Conservation (phyloP, 2,113 vertebrate species). For the Rhegmatorhina hoffmannsi region DNA sequence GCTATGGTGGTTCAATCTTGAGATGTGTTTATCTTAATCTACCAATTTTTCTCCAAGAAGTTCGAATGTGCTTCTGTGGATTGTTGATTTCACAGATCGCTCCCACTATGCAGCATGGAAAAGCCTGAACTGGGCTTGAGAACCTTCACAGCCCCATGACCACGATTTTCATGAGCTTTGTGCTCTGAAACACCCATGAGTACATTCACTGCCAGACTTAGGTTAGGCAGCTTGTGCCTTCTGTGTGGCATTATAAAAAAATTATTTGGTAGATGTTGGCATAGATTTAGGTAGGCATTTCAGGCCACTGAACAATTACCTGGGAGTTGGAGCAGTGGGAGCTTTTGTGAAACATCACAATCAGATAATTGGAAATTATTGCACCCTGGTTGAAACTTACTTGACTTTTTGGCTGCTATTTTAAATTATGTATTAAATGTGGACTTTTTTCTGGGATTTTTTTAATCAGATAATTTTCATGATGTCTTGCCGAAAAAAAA, state of each 20-base stretch:
- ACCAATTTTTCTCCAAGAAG: not conserved
- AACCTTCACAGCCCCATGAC: not conserved
- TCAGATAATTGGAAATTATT: not conserved
- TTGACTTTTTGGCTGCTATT: not conserved
- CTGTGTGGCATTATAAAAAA: not conserved
- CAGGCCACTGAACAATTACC: not conserved
- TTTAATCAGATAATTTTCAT: not conserved
- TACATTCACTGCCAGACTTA: not conserved
- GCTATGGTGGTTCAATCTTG: not conserved
- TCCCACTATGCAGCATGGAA: not conserved
- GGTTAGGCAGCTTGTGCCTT: not conserved
- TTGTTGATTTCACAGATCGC: not conserved
- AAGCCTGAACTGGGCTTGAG: not conserved
- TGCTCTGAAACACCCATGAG: not conserved
- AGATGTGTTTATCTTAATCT: not conserved
- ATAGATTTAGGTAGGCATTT: not conserved
- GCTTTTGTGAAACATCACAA: not conserved
- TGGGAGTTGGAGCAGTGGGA: not conserved
- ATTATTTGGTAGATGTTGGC: not conserved
- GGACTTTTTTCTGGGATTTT: not conserved
- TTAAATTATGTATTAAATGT: not conserved
- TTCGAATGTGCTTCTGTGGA: not conserved
- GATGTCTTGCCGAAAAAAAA: not conserved
- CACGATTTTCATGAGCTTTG: accelerated
- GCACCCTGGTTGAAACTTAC: not conserved